phyloP scores from a whole-genome alignment of 2,113 vertebrate species.

The Tachycineta bicolor region DNA sequence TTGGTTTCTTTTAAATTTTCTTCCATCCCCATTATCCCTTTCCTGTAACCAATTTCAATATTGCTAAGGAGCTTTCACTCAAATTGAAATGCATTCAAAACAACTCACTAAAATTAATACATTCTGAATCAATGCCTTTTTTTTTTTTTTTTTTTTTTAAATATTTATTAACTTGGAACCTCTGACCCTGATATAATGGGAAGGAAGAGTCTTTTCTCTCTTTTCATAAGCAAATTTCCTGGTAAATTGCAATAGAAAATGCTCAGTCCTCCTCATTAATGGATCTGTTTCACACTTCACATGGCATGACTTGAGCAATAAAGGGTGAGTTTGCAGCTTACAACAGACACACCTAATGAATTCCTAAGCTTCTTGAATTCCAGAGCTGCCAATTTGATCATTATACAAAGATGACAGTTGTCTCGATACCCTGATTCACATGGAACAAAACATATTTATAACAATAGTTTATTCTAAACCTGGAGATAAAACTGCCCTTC shows the following conservation, averaged over 20 bases:
- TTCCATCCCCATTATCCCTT: neutral
- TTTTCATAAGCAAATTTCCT: conserved; percentile 44
- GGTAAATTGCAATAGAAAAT: conserved; percentile 36
- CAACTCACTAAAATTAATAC: conserved; percentile 50
- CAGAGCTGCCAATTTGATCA: conserved; percentile 31
- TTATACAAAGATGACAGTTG: conserved; percentile 23
- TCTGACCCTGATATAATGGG: neutral
- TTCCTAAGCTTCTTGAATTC: conserved; percentile 34
- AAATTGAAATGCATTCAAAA: conserved; percentile 52
- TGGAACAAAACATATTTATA: conserved; percentile 48
- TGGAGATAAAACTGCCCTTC: conserved; percentile 9
- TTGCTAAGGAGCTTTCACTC: conserved; percentile 54
- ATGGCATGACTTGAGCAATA: conserved; percentile 5
- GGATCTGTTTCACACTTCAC: neutral
- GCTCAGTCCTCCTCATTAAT: conserved; percentile 26
- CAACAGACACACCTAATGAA: conserved; percentile 50
- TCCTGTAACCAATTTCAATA: conserved; percentile 13
- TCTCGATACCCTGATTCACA: conserved; percentile 12
- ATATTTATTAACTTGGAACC: conserved; percentile 59
- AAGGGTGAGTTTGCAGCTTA: conserved; percentile 16
- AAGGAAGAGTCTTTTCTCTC: conserved; percentile 21
- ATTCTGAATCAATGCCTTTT: neutral
- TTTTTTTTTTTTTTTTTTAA: neutral
- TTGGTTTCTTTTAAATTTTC: conserved; percentile 28
- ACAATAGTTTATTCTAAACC: conserved; percentile 14